Percentiles rank a stretch among this genome's conserved stretches.
Conservation (phyloP, 2,797 vertebrate species). For the Parauchenoglanis ngamensis region DNA sequence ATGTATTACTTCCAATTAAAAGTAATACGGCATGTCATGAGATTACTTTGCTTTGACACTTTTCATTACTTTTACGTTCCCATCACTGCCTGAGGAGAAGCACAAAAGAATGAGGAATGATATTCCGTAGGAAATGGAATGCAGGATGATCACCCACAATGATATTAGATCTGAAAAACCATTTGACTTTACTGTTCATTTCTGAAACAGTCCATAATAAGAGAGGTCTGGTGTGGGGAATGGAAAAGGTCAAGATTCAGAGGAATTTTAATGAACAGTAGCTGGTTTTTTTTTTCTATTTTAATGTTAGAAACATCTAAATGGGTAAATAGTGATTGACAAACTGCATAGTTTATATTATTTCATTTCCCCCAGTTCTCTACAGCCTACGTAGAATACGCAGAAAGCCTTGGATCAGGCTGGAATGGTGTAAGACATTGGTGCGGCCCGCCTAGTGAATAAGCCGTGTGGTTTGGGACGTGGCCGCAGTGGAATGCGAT, state of each 20-base stretch:
- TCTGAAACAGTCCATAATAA: not conserved
- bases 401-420: not conserved
- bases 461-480: not conserved
- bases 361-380: not conserved
- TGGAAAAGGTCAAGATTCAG: not conserved
- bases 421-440: not conserved
- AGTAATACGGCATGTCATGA: not conserved
- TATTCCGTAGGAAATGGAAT: not conserved
- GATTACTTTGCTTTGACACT: not conserved
- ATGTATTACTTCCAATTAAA: conserved; percentile 3
- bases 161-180: not conserved
- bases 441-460: not conserved
- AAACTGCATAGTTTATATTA: not conserved
- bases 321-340: not conserved
- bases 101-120: not conserved
- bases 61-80: not conserved
- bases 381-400: too few species aligned
- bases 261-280: not conserved
- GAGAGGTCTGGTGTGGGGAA: not conserved
- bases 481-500: not conserved
- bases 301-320: not conserved
- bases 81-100: not conserved
- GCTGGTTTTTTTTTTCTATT: not conserved
- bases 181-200: not conserved
- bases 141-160: not conserved